phyloP scores from a whole-genome alignment of 2,113 vertebrate genomes.

The Castor canadensis region DNA sequence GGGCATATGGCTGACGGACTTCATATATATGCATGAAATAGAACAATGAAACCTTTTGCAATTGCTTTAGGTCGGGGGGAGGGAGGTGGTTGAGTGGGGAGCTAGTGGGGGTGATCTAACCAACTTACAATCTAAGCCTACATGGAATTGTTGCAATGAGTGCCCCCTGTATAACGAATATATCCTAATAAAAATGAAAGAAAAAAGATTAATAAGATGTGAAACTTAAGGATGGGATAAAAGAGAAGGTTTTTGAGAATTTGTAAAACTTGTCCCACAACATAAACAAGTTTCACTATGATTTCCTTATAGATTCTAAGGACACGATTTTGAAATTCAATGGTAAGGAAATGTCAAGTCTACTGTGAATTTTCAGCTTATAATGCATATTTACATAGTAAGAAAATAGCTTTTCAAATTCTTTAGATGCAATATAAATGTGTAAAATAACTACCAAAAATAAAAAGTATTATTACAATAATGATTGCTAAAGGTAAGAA shows the following conservation, averaged over 20 bases:
- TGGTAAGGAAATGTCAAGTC: neutral
- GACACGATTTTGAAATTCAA: constrained; percentile 6
- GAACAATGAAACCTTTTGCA: too few species aligned
- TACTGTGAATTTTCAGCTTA: constrained; percentile 15
- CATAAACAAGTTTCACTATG: constrained; percentile 29
- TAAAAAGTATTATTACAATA: neutral
- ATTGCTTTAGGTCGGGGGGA: too few species aligned
- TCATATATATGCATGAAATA: too few species aligned
- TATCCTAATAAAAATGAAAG: too few species aligned
- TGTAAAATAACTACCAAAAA: neutral
- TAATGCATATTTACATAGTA: neutral
- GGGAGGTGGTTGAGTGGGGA: too few species aligned
- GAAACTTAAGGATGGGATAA: neutral
- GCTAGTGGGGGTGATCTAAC: too few species aligned
- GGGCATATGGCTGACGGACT: too few species aligned
- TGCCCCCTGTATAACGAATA: too few species aligned
- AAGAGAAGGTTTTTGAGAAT: neutral
- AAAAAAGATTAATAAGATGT: too few species aligned
- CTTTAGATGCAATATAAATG: constrained; percentile 17
- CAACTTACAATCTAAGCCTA: too few species aligned
- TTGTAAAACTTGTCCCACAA: neutral
- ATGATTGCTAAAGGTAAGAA: constrained; percentile 17
- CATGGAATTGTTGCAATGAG: too few species aligned
- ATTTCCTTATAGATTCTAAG: neutral
- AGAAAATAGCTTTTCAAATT: neutral